Conservation (phyloP, 1,140 invertebrate genomes). For the Onthophagus taurus region DNA sequence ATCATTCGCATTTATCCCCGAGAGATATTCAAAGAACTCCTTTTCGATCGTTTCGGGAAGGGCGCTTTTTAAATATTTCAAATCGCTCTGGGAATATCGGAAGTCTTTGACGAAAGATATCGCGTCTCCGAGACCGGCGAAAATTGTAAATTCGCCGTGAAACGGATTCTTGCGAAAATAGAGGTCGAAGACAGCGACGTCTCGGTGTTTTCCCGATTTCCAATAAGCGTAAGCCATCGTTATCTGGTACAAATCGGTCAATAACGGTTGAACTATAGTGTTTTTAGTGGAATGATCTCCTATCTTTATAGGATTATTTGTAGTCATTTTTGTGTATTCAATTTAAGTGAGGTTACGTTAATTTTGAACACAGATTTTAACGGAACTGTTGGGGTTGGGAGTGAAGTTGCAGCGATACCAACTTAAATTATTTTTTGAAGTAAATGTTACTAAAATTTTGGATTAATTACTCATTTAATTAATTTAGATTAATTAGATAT, state of each 20-base stretch:
- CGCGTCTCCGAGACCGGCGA: constrained; percentile 95
- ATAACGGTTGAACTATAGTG: constrained; percentile 68
- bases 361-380: no score
- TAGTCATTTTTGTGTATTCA: no score
- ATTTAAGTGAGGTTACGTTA: no score
- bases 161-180: constrained; percentile 98
- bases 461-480: no score
- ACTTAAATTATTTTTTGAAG: no score
- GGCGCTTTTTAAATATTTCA: constrained; percentile 80
- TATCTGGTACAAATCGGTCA: constrained; percentile 92
- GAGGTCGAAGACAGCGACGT: constrained; percentile 91
- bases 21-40: constrained; percentile 87
- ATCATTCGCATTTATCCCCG: constrained; percentile 70
- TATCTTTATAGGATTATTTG: no score
- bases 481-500: no score
- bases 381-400: no score
- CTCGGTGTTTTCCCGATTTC: constrained; percentile 88
- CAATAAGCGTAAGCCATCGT: constrained; percentile 99
- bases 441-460: no score
- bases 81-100: constrained; percentile 88
- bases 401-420: no score
- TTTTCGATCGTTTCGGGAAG: constrained; percentile 74
- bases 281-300: no score
- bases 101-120: constrained; percentile 94
- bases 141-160: constrained; percentile 96